Base-by-base conservation (phyloP, 2,888 invertebrate genomes). In the Dendrolimus pini region DNA sequence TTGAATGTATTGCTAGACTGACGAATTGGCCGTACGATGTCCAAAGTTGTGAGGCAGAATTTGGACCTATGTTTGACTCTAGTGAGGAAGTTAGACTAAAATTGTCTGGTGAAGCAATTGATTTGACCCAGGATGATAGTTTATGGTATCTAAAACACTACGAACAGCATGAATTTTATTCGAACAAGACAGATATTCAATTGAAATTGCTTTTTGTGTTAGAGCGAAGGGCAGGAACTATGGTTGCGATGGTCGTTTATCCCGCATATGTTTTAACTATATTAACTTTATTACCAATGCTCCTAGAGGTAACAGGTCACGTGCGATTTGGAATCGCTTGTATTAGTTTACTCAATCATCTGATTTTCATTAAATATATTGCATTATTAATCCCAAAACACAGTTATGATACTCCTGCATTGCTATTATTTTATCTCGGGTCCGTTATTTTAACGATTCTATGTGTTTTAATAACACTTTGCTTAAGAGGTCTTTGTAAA, bases 131-230 rank as follows among this genome's bases (percentile, higher is more conserved):
- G 9, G 72, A 75, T 57, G 78, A 75, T 0, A 55, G 71, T 0
- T 75, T 73, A 13, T 84, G 81, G 80, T 67, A 69, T 3, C 74
- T 84, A 47, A 65, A 76, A 7, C 71, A 75, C 55, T 77, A 68
- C 56, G 58, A 64, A 6, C 65, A 71, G 52, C 59, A 60, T 0
- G 59, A 65, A 18, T 56, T 69, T 55, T 12, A 60, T 30, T 30
- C 30, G 6, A 30, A 30, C 3, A 63, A 54, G n/a, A 59, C 65
- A 8, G 60, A 66, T 0, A 60, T 59, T 0, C 69, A 71, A 18
- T 55, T 83, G 7, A 65, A 60, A 12, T 58, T 83, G 53, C 65
- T 64, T 0, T 78, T 83, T 30, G 58, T 68, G 0, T 58, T 85
- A 14, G 73, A 81, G 55, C 68, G 85, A 3, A 73, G 78, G 55